phyloP scores from a whole-genome alignment of 2,797 vertebrate species.

The Paratrypauchen microcephalus region DNA sequence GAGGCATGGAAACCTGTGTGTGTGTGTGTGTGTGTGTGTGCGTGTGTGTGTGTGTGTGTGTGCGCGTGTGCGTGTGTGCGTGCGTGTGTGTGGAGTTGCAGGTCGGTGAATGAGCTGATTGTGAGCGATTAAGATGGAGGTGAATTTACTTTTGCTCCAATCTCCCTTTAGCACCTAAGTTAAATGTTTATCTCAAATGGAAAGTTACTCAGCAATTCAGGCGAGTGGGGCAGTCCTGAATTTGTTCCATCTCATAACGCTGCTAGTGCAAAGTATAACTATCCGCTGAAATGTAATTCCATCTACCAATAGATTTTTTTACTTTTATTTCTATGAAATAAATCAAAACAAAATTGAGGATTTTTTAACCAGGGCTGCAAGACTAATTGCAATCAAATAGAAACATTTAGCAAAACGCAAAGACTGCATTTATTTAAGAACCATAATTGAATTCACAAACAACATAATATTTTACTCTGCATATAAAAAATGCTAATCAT shows the following conservation, averaged over 20 bases:
- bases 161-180: constrained; percentile 1
- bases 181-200: constrained; percentile 12
- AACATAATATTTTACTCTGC: too few species aligned
- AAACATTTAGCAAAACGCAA: too few species aligned
- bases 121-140: constrained; percentile 23
- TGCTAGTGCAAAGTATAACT: neutral
- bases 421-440: too few species aligned
- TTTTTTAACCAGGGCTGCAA: neutral
- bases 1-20: constrained; percentile 34
- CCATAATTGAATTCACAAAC: too few species aligned
- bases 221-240: neutral
- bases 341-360: neutral
- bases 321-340: neutral
- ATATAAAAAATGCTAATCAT: too few species aligned
- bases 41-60: constrained; percentile 31
- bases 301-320: neutral
- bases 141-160: constrained; percentile 13
- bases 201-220: constrained; percentile 5
- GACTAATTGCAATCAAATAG: too few species aligned
- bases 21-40: constrained; percentile 30
- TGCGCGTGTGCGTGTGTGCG: constrained; percentile 29
- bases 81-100: constrained; percentile 29
- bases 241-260: neutral
- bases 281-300: neutral
- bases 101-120: constrained; percentile 34